Conservation (phyloP, 2,797 vertebrate species). For the Cichlasoma orientale region DNA sequence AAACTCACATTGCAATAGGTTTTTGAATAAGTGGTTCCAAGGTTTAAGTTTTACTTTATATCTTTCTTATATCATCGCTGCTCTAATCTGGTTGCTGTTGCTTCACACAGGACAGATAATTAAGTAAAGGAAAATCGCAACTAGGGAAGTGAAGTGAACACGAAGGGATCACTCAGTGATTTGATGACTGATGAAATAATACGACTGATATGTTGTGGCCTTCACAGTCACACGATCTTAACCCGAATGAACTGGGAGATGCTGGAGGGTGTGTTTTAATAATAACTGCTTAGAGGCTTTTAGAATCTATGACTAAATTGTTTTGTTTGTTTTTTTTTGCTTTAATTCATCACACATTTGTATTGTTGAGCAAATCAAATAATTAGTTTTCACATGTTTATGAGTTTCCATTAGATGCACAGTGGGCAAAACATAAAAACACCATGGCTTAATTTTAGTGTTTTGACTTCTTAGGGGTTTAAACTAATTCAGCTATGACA, state of each 20-base stretch:
- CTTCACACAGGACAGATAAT: neutral
- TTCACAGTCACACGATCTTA: neutral
- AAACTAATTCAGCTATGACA: neutral
- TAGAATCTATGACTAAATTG: no score
- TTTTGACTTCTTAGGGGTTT: neutral
- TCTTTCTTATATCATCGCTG: no score
- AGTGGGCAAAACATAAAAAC: neutral
- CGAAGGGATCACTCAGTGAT: neutral
- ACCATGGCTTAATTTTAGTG: neutral
- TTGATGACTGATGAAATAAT: neutral
- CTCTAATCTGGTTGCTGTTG: neutral
- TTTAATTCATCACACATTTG: neutral
- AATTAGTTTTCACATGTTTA: slow-evolving; percentile 5
- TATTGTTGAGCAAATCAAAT: no score
- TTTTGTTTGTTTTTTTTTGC: neutral
- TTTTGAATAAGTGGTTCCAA: no score
- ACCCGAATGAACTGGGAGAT: no score
- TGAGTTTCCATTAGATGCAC: neutral
- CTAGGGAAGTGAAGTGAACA: no score
- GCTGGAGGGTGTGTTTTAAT: neutral
- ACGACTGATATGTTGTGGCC: neutral
- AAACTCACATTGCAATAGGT: neutral
- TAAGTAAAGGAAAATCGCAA: no score
- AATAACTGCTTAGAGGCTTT: neutral
- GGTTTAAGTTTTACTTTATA: no score